Percentiles rank a stretch among this genome's conserved stretches.
Evolutionary conservation across 1,140 invertebrate genomes (phyloP).

Genomic region (Penaeus vannamei): DNA sequence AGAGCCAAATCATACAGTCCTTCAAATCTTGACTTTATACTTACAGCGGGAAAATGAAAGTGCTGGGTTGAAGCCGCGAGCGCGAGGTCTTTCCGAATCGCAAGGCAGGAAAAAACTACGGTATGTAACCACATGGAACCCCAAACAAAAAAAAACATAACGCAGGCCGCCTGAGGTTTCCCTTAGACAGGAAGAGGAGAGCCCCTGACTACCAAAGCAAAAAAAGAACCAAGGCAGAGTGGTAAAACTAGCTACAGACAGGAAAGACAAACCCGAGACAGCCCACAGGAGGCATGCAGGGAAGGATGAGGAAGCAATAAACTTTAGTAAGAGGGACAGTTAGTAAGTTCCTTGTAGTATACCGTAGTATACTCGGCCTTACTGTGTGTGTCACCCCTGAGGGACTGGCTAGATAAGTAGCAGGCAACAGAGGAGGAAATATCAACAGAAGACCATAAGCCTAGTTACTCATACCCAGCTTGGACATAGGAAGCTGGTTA

Average conservation of each 20-base stretch:
- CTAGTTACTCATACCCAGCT: too few relatives aligned
- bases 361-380: constrained; percentile 65
- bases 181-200: constrained; percentile 18
- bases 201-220: constrained; percentile 35
- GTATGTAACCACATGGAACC: constrained; percentile 41
- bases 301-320: constrained; percentile 36
- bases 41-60: not conserved
- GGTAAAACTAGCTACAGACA: constrained; percentile 5
- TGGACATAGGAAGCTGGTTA: too few relatives aligned
- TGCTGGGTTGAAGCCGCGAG: not conserved
- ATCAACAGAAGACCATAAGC: too few relatives aligned
- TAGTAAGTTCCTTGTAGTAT: constrained; percentile 66
- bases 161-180: constrained; percentile 34
- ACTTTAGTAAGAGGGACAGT: constrained; percentile 57
- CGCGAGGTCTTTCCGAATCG: not conserved
- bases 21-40: constrained; percentile 21
- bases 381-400: constrained; percentile 61
- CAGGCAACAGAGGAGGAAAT: not conserved
- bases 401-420: constrained; percentile 43
- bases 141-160: not conserved
- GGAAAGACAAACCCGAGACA: constrained; percentile 18
- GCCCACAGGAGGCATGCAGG: constrained; percentile 51
- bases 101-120: constrained; percentile 43
- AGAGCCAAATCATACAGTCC: constrained; percentile 24
- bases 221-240: constrained; percentile 10